Conservation (phyloP, 2,888 invertebrate species). For the Philonicus albiceps region DNA sequence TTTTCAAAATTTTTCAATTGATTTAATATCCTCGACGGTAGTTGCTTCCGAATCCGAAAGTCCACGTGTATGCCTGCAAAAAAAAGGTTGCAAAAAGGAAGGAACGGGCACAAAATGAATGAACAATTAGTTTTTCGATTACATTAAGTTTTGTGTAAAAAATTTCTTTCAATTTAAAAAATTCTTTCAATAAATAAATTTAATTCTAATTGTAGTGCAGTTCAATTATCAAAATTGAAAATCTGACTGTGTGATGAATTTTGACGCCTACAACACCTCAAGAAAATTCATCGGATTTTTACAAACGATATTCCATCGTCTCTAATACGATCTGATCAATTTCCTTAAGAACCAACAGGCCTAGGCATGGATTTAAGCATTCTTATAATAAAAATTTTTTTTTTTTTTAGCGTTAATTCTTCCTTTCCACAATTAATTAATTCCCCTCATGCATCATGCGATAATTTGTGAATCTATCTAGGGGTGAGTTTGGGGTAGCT, state of each 20-base stretch:
- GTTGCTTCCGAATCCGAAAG: conserved; percentile 56
- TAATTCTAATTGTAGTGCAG: not conserved
- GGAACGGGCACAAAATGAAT: conserved; percentile 30
- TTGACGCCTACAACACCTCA: not conserved
- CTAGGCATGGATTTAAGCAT: not conserved
- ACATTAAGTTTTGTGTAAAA: not conserved
- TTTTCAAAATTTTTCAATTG: conserved; percentile 15
- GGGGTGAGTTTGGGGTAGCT: not conserved
- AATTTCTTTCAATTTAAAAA: not conserved
- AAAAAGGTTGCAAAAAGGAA: conserved; percentile 47
- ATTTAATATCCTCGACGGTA: conserved; percentile 51
- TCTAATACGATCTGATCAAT: not conserved
- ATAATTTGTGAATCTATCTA: not conserved
- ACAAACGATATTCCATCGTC: not conserved
- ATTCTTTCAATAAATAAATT: not conserved
- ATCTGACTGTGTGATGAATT: not conserved
- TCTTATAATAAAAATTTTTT: not conserved
- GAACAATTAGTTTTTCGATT: conserved; percentile 26
- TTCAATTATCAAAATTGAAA: not conserved
- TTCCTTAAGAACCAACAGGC: not conserved
- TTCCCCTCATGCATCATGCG: not conserved
- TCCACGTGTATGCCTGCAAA: conserved; percentile 54
- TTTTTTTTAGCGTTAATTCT: not conserved
- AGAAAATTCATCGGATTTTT: not conserved
- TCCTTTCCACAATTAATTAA: not conserved